Percentiles rank a stretch among this genome's conserved stretches.
These are phyloP conservation scores for Thomomys bottae DNA, from an alignment of 2,113 vertebrate species.

Conservation along the genomic window DNA sequence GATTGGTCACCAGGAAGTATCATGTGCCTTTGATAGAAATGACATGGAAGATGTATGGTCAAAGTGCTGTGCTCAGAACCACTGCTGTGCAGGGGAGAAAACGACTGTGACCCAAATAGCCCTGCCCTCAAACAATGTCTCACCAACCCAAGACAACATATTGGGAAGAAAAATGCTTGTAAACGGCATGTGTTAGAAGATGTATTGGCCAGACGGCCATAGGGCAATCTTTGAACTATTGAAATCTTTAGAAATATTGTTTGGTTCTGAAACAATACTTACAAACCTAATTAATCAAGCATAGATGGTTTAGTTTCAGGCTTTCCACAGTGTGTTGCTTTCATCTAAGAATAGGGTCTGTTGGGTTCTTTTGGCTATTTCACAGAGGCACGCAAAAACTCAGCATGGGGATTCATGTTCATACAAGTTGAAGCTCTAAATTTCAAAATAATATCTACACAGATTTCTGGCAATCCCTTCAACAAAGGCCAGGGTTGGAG, in stretches of 20 bases:
- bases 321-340: constrained; percentile 85
- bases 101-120: constrained; percentile 89
- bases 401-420: constrained; percentile 75
- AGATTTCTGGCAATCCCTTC: constrained; percentile 58
- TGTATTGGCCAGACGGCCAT: constrained; percentile 88
- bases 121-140: constrained; percentile 88
- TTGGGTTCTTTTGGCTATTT: constrained; percentile 83
- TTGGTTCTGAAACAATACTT: constrained; percentile 89
- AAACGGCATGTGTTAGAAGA: constrained; percentile 87
- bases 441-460: constrained; percentile 69
- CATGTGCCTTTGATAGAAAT: constrained; percentile 90
- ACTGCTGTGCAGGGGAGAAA: constrained; percentile 90
- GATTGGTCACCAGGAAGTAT: constrained; percentile 89
- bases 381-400: constrained; percentile 82
- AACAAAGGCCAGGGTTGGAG: constrained; percentile 38
- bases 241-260: constrained; percentile 92
- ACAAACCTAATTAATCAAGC: constrained; percentile 92
- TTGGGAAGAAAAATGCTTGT: constrained; percentile 92
- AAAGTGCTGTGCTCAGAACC: constrained; percentile 85
- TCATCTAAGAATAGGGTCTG: constrained; percentile 85
- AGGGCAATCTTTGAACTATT: constrained; percentile 92
- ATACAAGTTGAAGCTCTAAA: constrained; percentile 69
- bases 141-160: constrained; percentile 91
- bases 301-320: constrained; percentile 88
- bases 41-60: constrained; percentile 92